Base-by-base conservation (phyloP, 2,113 vertebrate genomes). In the Indicator maculatus region DNA sequence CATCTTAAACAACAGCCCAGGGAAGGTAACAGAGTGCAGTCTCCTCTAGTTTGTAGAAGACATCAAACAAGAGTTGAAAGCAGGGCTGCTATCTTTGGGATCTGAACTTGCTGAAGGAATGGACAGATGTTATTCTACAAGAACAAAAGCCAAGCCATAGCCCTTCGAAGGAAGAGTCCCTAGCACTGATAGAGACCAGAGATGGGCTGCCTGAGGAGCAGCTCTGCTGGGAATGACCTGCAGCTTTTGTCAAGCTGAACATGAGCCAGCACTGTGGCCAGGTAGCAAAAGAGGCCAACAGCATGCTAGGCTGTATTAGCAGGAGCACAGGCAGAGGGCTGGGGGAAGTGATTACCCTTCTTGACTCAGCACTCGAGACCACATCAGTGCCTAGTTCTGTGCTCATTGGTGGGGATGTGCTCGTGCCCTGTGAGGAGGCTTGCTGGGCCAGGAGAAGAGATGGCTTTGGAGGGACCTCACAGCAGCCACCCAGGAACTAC, bases 321-420 rank as follows among this genome's bases (percentile, higher is more conserved):
- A 73, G 36, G 7, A 73, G 15, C 28, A 39, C 28, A 74, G 23
- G 5, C 16, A 66, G 33, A 50, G 70, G 52, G 12, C 15, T 65
- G 28, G 50, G n/a, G 23, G 14, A 52, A 63, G 44, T 27, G 2
- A n/a, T 47, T 53, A 44, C 30, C 13, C 4, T 16, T 3, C 18
- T 71, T 55, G 38, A 60, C 16, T 84, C n/a, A 55, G 9, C 13
- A 44, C 16, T 71, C 6, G 19, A 55, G 26, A 47, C 64, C 19
- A 64, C 20, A 50, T n/a, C 38, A 56, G 11, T 70, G 52, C 41
- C 38, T 28, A 56, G 18, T 60, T 70, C 38, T 16, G 5, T n/a
- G 16, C 74, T 88, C 26, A 50, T 13, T 0, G 3, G 16, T 1
- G 0, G 50, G 6, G n/a, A n/a, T n/a, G n/a, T n/a, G 6, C 17